Evolutionary conservation across 2,797 vertebrate species (phyloP), one percentile per base, ranked within the genome.

Genomic region (Cryptoblepharus egeriae): DNA sequence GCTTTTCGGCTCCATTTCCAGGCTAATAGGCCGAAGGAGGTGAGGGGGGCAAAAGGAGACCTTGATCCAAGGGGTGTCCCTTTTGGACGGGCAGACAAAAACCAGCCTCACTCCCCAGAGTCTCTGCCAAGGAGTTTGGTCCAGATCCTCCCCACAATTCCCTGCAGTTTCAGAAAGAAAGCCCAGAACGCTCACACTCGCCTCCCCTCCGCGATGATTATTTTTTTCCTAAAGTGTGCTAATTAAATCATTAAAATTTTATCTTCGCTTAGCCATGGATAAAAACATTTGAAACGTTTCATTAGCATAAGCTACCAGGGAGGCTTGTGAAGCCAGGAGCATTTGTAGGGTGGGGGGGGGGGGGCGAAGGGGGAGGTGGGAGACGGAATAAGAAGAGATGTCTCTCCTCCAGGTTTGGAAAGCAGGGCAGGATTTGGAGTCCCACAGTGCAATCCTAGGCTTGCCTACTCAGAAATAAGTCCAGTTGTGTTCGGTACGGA

Each of bases 231-330:
- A 79, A 88, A 84, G 92, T 91, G 93, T 88, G 88, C 93, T 95
- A 95, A 96, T 96, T 95, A 95, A 95, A 96, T 95, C 95, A 95
- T 95, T 95, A 95, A 95, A 94, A 90, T 96, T 95, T 95, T 95
- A 96, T 96, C 93, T 91, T 93, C 89, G 70, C 93, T 95, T 95
- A 95, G 88, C 92, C 91, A 85, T 82, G 92, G 93, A 93, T 95
- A 94, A 95, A 94, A 90, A 88, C 90, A 88, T 95, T 94, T 90
- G 92, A 92, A 95, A 94, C 84, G 85, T 95, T 93, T 95, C 91
- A 95, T 94, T 94, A 95, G 89, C 90, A 91, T 92, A 91, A 22
- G 3, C 93, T 91, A 84, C 83, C 83, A 82, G 90, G 92, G 90
- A 87, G 79, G 67, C 0, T 0, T 58, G 79, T 88, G 84, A 92